A percentile compares a stretch with the other conserved stretches of the same genome.
These are phyloP conservation scores for Brachystomella parvula DNA, from an alignment of 1,140 invertebrate genomes.

Conservation along the genomic window DNA sequence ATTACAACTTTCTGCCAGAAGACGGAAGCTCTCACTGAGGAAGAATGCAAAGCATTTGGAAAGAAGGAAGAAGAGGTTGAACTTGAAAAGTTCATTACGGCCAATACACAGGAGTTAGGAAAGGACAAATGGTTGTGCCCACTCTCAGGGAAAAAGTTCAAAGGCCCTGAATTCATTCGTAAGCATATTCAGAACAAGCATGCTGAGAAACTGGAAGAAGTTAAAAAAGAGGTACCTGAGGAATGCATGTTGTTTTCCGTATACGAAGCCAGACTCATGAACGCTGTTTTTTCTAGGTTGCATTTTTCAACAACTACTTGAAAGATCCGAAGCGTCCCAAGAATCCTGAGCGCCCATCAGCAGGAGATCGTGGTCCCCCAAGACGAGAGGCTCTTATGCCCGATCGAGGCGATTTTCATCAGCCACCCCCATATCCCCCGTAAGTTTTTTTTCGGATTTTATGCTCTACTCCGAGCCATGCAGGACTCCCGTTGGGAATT, in stretches of 20 bases:
- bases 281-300: conserved; percentile 54
- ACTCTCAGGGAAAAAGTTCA: conserved; percentile 97
- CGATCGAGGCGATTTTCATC: conserved; percentile 25
- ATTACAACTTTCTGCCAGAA: conserved; percentile 76
- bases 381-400: conserved; percentile 28
- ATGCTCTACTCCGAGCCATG: conserved; percentile 5
- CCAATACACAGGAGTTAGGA: conserved; percentile 88
- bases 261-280: neutral
- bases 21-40: conserved; percentile 57
- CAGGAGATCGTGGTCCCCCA: conserved; percentile 17
- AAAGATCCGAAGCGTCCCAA: conserved; percentile 89
- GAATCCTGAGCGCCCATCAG: conserved; percentile 66
- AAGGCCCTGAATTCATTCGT: conserved; percentile 95
- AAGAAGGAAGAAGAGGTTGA: conserved; percentile 78
- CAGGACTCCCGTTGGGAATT: no score
- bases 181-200: conserved; percentile 99
- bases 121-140: conserved; percentile 99
- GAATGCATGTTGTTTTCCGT: neutral
- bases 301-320: conserved; percentile 98
- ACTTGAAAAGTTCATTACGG: conserved; percentile 87
- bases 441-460: conserved; percentile 11
- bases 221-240: conserved; percentile 85
- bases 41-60: conserved; percentile 77
- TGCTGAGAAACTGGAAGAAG: conserved; percentile 90
- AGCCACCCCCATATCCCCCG: conserved; percentile 26